Conservation (phyloP, 2,113 vertebrate genomes). For the Leptocoma aspasia region DNA sequence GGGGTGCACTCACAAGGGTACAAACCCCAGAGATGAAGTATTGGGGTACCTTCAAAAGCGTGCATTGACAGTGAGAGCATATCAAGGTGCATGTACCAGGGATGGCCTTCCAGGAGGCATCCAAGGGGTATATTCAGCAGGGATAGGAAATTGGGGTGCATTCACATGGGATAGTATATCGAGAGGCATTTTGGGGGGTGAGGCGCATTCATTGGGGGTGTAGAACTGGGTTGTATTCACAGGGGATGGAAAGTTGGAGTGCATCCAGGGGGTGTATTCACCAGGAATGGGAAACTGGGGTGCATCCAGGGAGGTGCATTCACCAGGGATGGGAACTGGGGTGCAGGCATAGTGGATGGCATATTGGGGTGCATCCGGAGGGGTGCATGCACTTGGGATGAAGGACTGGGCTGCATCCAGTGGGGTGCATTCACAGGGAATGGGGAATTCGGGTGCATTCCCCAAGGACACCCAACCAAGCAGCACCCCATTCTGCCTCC, state of each 20-base stretch:
- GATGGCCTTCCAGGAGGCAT: not conserved
- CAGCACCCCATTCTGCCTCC: not conserved
- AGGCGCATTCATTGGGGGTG: fast-evolving
- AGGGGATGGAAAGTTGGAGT: not conserved
- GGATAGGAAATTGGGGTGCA: not conserved
- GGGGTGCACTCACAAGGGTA: not conserved
- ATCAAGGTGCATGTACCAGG: not conserved
- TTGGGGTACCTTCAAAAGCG: not conserved
- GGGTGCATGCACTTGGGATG: not conserved
- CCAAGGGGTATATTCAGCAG: not conserved
- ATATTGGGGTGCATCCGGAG: not conserved
- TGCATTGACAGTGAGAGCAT: too few species aligned
- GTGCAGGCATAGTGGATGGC: too few species aligned
- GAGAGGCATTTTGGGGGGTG: fast-evolving
- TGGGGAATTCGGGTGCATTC: too few species aligned
- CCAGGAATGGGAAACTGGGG: not conserved
- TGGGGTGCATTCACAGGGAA: not conserved
- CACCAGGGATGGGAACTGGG: not conserved
- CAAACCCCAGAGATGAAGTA: not conserved
- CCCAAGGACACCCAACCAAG: not conserved
- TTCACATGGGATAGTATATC: not conserved
- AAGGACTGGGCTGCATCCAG: not conserved
- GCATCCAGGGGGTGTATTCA: not conserved
- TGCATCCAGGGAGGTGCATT: not conserved
- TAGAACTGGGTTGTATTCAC: not conserved